These are phyloP conservation scores for Napeogenes inachia DNA, from an alignment of 2,888 invertebrate genomes.

Conservation along the genomic window DNA sequence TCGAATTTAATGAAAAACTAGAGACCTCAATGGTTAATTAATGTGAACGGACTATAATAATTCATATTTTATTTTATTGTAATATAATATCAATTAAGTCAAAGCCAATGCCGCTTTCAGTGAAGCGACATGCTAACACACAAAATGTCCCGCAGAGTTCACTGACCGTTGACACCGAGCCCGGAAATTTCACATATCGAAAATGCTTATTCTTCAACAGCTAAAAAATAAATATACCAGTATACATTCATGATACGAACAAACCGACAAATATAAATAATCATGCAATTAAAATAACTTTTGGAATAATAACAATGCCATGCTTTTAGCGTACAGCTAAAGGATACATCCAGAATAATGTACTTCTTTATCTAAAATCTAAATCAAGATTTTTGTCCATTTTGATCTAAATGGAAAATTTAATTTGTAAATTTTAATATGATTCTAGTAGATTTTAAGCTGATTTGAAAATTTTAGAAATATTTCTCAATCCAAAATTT, in stretches of 20 bases:
- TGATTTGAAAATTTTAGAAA: no score
- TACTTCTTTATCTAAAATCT: no score
- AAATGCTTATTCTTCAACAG: conserved; percentile 77
- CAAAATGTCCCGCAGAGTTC: conserved; percentile 60
- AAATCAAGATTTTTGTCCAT: no score
- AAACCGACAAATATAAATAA: conserved; percentile 3
- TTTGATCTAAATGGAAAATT: no score
- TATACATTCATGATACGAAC: conserved; percentile 43
- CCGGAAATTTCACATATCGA: conserved; percentile 77
- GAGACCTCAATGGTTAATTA: no score
- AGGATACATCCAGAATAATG: not conserved
- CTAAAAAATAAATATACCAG: conserved; percentile 76
- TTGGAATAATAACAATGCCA: conserved; percentile 13
- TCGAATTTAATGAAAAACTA: no score
- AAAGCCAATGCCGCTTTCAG: conserved; percentile 25
- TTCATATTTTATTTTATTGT: no score
- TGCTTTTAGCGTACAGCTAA: conserved; percentile 16
- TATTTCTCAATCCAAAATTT: no score
- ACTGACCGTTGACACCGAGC: conserved; percentile 74
- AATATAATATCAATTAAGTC: not conserved
- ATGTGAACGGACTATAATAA: no score
- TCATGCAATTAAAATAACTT: conserved; percentile 19
- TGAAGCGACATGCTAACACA: conserved; percentile 67
- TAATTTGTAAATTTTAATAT: no score
- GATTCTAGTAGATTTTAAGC: no score